A percentile compares a stretch with the other conserved stretches of the same genome.
These are phyloP conservation scores for Enteromius radiatus DNA, from an alignment of 2,797 vertebrate genomes.

Conservation along the genomic window DNA sequence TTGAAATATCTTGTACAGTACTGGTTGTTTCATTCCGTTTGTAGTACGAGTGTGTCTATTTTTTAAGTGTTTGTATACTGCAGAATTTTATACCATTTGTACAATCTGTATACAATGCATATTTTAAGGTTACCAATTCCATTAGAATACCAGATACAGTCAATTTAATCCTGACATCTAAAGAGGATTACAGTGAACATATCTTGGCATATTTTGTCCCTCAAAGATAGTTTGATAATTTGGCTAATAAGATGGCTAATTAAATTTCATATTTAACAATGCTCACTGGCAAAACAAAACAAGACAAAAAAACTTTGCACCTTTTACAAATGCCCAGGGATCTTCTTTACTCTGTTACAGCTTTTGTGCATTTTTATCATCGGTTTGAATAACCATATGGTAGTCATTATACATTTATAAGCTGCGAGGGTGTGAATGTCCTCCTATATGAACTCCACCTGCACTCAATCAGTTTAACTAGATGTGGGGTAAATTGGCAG, in stretches of 20 bases:
- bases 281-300: background rate
- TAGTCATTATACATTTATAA: constrained; percentile 6
- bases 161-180: background rate
- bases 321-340: constrained; percentile 5
- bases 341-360: constrained; percentile 8
- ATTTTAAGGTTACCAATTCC: background rate
- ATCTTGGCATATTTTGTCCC: background rate
- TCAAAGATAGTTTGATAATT: background rate
- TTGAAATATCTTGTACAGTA: background rate
- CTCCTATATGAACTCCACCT: constrained; percentile 39
- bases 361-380: background rate
- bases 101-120: background rate
- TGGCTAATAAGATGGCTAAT: constrained; percentile 5
- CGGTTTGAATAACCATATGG: constrained; percentile 31
- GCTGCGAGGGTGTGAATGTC: constrained; percentile 21
- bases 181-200: background rate
- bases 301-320: background rate
- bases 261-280: constrained; percentile 16
- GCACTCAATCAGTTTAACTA: constrained; percentile 38
- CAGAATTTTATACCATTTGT: too few relatives aligned
- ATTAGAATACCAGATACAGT: background rate
- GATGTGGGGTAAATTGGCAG: constrained; percentile 36
- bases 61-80: background rate
- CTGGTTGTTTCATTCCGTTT: background rate
- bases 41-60: background rate